Conservation (phyloP, 2,797 vertebrate genomes). For the Nothura maculosa region DNA sequence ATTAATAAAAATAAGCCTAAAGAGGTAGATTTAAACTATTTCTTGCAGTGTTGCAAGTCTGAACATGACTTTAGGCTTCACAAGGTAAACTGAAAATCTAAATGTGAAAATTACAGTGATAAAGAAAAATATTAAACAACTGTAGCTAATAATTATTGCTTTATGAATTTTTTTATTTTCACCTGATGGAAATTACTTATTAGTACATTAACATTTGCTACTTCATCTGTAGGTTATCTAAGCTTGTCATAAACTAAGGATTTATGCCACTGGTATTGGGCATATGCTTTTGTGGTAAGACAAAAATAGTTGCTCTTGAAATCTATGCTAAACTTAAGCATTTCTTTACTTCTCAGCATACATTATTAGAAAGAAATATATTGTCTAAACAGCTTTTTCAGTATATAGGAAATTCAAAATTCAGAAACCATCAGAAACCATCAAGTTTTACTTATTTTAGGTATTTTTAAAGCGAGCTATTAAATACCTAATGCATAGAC, state of each 20-base stretch:
- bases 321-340: neutral
- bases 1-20: neutral
- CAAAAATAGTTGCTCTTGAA: neutral
- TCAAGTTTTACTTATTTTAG: neutral
- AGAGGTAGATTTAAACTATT: neutral
- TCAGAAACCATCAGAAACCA: neutral
- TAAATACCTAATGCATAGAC: neutral
- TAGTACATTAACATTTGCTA: neutral
- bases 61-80: neutral
- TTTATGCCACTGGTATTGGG: neutral
- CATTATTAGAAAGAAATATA: neutral
- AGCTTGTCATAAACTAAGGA: neutral
- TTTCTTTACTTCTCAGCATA: neutral
- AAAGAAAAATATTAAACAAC: neutral
- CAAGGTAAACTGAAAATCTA: neutral
- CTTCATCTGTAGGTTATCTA: too few species aligned
- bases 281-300: neutral
- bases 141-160: neutral
- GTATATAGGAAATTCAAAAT: neutral
- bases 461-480: neutral
- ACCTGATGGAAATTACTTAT: neutral
- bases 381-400: neutral
- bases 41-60: neutral
- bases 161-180: neutral
- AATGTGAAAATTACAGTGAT: slow-evolving; percentile 6